These are phyloP conservation scores for Austrolebias charrua DNA, from an alignment of 2,797 vertebrate species.

Conservation along the genomic window DNA sequence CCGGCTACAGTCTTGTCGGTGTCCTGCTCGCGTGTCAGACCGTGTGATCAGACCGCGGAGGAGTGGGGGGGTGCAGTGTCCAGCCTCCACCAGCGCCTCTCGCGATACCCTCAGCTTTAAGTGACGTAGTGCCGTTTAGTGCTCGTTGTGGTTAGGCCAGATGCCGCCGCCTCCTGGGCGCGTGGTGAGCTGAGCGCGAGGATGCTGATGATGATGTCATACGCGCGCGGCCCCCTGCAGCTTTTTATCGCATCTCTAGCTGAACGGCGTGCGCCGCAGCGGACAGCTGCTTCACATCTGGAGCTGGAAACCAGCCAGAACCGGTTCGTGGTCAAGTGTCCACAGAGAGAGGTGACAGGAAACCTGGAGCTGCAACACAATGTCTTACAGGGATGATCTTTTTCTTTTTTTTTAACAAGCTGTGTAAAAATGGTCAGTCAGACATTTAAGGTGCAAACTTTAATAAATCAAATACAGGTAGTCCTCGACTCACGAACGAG, in stretches of 20 bases:
- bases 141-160: conserved; percentile 15
- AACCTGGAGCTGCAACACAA: conserved; percentile 7
- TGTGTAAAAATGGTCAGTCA: no score
- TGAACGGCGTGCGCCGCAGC: conserved; percentile 10
- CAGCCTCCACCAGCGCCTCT: conserved; percentile 81
- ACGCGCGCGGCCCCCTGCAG: conserved; percentile 5
- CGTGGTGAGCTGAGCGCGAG: neutral
- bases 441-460: no score
- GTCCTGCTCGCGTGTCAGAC: conserved; percentile 63
- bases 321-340: conserved; percentile 36
- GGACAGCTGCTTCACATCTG: conserved; percentile 45
- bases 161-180: conserved; percentile 66
- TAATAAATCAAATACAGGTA: no score
- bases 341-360: conserved; percentile 45
- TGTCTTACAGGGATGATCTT: neutral
- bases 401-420: neutral
- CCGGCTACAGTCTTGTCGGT: conserved; percentile 50
- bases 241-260: conserved; percentile 8
- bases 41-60: conserved; percentile 61
- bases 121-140: conserved; percentile 60
- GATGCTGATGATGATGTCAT: conserved; percentile 60
- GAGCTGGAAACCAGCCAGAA: conserved; percentile 46
- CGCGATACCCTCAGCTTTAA: conserved; percentile 80
- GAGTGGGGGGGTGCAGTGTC: conserved; percentile 55
- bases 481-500: no score